Base-by-base conservation (phyloP, 2,113 vertebrate species). In the Sinocyclocheilus rhinocerous region DNA sequence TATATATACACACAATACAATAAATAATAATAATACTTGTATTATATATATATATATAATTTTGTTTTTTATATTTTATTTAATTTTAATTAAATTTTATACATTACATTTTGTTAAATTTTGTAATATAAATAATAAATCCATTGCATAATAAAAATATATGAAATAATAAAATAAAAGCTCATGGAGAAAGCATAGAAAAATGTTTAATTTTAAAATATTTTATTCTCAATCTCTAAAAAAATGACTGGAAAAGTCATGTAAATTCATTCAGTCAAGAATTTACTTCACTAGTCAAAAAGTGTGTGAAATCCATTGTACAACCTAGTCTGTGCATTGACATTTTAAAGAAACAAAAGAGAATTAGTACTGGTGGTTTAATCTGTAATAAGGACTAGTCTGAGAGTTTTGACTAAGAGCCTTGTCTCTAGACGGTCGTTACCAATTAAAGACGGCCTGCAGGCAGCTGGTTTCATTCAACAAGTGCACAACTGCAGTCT, bases 391-490 rank as follows among this genome's bases (percentile, higher is more conserved):
- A 70, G 81, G 12, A 22, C 45, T n/a, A 22, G 16, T 50, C 33
- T 39, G 36, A n/a, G 42, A 26, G 61, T 67, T 59, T 65, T 15
- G 72, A 75, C 36, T 45, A 4, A 24, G 22, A 65, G 42, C 79
- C 67, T 81, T 81, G 59, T 70, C 65, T 77, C 16, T 16, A 70
- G 81, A 70, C 65, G 7, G 42, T 82, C 63, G 20, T 70, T 55
- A 70, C 26, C 63, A 52, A 70, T 82, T 70, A 82, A 70, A 70
- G 81, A 82, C 45, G 20, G 22, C 48, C 65, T 52, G 81, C 10
- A 50, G 81, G 65, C 82, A 84, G 82, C 82, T 84, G 82, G 11
- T 84, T 73, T 84, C 82, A 59, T 84, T 84, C 69, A 84, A 84
- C 67, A 72, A 84, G 82, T 73, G 69, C 50, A 72, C 82, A 84